A percentile compares a stretch with the other conserved stretches of the same genome.
These are phyloP conservation scores for Mormyrus hasselquistii DNA, from an alignment of 2,797 vertebrate species.

Conservation along the genomic window DNA sequence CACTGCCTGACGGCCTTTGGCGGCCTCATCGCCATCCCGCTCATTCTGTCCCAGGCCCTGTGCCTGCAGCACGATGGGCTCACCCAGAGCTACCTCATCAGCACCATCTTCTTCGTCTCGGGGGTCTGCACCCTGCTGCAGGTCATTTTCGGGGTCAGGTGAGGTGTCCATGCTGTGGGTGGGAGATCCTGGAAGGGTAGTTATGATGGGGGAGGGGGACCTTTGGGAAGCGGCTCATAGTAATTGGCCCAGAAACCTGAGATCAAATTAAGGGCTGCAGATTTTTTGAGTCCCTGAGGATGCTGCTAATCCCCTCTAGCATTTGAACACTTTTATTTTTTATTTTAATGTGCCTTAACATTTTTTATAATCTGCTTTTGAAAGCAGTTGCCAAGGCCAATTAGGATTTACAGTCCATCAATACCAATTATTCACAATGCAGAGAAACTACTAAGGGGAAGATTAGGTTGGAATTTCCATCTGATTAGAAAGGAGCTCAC, in stretches of 20 bases:
- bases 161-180: slow-evolving; percentile 26
- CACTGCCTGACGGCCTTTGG: slow-evolving; percentile 92
- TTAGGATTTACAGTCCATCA: not conserved
- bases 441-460: slow-evolving; percentile 31
- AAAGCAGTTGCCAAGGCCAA: not conserved
- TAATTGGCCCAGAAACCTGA: not conserved
- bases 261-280: not conserved
- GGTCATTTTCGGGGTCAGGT: slow-evolving; percentile 88
- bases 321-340: not conserved
- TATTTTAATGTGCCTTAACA: not conserved
- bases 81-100: slow-evolving; percentile 89
- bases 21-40: slow-evolving; percentile 80
- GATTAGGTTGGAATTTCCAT: slow-evolving; percentile 58
- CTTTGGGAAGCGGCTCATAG: not conserved
- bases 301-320: not conserved
- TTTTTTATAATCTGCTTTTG: not conserved
- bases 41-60: slow-evolving; percentile 82
- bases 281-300: not conserved
- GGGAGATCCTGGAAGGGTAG: not conserved
- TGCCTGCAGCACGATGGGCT: slow-evolving; percentile 85
- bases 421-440: not conserved
- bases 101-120: slow-evolving; percentile 93
- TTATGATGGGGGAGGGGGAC: not conserved
- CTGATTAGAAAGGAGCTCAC: slow-evolving; percentile 51
- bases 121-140: slow-evolving; percentile 90